A percentile compares a stretch with the other conserved stretches of the same genome.
Evolutionary conservation across 1,140 invertebrate genomes (phyloP).

Genomic region (Drosophila hydei): DNA sequence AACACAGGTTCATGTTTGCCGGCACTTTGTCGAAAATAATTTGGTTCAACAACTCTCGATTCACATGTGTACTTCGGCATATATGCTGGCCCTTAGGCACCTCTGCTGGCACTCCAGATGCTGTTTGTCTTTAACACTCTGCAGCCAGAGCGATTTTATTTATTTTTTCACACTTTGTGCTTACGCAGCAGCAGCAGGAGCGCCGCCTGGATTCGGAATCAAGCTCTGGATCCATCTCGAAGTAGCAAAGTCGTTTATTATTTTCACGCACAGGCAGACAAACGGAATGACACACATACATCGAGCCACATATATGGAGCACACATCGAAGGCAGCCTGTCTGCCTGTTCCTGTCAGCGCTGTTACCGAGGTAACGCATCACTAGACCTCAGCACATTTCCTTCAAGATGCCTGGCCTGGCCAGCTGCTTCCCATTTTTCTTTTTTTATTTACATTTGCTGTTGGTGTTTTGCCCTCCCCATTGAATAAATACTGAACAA

Average conservation of each 20-base stretch:
- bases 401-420: no score
- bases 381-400: conserved; percentile 4
- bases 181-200: conserved; percentile 39
- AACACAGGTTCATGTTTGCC: conserved; percentile 30
- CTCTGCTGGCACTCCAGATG: conserved; percentile 35
- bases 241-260: conserved; percentile 80
- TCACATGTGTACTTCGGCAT: conserved; percentile 18
- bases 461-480: conserved; percentile 35
- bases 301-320: conserved; percentile 1
- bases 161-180: conserved; percentile 42
- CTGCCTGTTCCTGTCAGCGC: conserved; percentile 1
- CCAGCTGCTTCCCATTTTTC: not conserved
- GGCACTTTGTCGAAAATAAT: conserved; percentile 73
- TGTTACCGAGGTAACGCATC: conserved; percentile 34
- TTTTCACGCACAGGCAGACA: conserved; percentile 63
- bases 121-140: conserved; percentile 67
- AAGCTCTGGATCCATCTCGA: conserved; percentile 31
- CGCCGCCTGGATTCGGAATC: not conserved
- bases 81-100: conserved; percentile 34
- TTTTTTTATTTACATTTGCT: not conserved
- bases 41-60: conserved; percentile 55
- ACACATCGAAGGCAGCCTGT: not conserved
- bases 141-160: conserved; percentile 18
- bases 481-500: conserved; percentile 43
- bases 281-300: conserved; percentile 32